Evolutionary conservation across 35 echinoderm and acorn worm species (phyloP), one percentile per base, ranked within the genome.

Genomic region (Ptychodera flava): DNA sequence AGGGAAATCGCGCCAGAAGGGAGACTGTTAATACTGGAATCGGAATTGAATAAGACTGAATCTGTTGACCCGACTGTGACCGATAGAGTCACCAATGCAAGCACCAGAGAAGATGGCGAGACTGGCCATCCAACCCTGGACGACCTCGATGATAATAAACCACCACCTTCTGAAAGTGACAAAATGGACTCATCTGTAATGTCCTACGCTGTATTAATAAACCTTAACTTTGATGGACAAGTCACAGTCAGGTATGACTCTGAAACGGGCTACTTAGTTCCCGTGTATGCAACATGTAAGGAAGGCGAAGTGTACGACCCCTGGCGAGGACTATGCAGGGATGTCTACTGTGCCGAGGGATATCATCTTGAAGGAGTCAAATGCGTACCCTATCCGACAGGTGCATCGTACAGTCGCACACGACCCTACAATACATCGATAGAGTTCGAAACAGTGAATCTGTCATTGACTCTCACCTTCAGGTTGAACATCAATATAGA

Each of bases 261-360:
- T 0, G 37, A 81, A 14, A 84, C 81, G 52, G 76, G 80, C n/a
- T 87, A 87, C 28, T 79, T 94, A 31, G 76, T 94, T 35, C 89
- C 85, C 1, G 64, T 90, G 22, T n/a, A 81, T 0, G 64, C 83
- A 0, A 30, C 78, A 0, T 94, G 92, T 33, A 45, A 81, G 0
- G 81, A 79, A 30, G 89, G 81, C 28, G 78, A 79, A 38, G 92
- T 94, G 2, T 94, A 81, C 45, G 92, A 94, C 78, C 92, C 92
- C 0, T 94, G 90, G 32, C 32, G 78, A 28, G 92, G 85, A 16
- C 36, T 79, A 12, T 94, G 92, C 34, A 28, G 92, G 27, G 31
- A 76, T 27, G 64, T 90, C 29, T 91, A 94, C 36, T 94, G 92
- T 52, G 85, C 80, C 15, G 85, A 83, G n/a, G 85, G 89, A 14